Base-by-base conservation (phyloP, 37 sponge, comb jelly and placozoan species). In the Theonella swinhoei region DNA sequence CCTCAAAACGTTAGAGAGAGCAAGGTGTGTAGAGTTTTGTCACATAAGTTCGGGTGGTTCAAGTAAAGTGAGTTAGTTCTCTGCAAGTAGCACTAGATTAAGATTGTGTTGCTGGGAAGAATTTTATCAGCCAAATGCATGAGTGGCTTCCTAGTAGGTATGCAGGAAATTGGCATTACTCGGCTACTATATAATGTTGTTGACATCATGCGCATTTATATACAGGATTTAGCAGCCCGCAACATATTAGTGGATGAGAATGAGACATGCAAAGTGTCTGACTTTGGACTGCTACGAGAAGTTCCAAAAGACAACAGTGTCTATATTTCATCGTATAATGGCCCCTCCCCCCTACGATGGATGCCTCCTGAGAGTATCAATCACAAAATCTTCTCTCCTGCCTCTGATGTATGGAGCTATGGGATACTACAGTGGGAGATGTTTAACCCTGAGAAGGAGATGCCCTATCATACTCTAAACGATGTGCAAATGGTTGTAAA, bases 331-430 rank as follows among this genome's bases (percentile, higher is more conserved):
- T 19, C 28, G 47, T 20, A 5, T 11, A 11, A 26, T 4, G 61
- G 5, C 4, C 76, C 59, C 32, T 62, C 4, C 37, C 86, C 86
- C 1, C 2, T 76, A 4, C 70, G 86, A 17, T 85, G 86, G 86
- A 78, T 77, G 78, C 79, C 86, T 40, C 71, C 72, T 25, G 86
- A 85, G n/a, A 70, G 63, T 78, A 23, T 85, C 1, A 24, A 25
- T 32, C 72, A 77, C 4, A 32, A 26, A 39, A 2, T 38, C 9
- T 85, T 78, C 42, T 78, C 78, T 28, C 1, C 70, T 34, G 86
- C 86, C 31, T 71, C 78, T 63, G 86, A 85, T 59, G 86, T 85
- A 9, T 85, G 86, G 86, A 85, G 86, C 41, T 85, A 39, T 75
- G 88, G 88, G 0, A 41, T 88, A 0, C 70, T 88, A 28, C 39